Conservation (phyloP, 2,113 vertebrate genomes). For the Merops nubicus region DNA sequence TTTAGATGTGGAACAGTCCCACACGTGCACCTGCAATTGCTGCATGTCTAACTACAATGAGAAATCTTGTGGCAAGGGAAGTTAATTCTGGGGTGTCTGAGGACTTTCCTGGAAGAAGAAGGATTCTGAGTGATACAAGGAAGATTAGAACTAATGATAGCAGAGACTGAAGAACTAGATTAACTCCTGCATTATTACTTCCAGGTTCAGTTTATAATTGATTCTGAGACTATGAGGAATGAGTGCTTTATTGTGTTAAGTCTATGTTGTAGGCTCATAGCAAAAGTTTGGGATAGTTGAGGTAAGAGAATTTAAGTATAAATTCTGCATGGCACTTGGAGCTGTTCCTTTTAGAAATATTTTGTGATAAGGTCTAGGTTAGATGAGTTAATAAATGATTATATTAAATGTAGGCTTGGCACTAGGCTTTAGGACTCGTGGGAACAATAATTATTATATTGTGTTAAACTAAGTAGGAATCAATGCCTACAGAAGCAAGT, state of each 20-base stretch:
- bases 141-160: not conserved
- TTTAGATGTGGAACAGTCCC: not conserved
- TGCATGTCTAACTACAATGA: accelerated
- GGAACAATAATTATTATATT: not conserved
- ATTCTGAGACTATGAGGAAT: not conserved
- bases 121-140: not conserved
- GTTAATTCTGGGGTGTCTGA: not conserved
- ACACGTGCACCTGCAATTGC: not conserved
- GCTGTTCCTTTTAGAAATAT: not conserved
- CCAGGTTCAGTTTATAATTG: not conserved
- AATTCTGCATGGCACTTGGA: not conserved
- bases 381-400: not conserved
- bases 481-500: not conserved
- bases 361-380: not conserved
- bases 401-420: not conserved
- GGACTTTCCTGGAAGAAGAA: not conserved
- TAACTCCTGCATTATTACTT: not conserved
- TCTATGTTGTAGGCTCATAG: not conserved
- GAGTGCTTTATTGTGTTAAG: not conserved
- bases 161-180: not conserved
- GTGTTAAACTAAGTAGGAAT: not conserved
- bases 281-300: not conserved
- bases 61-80: not conserved
- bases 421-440: not conserved
- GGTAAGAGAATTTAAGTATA: not conserved